Evolutionary conservation across 2,888 invertebrate genomes (phyloP), one percentile per base, ranked within the genome.

Genomic region (Lepidonotus clava): DNA sequence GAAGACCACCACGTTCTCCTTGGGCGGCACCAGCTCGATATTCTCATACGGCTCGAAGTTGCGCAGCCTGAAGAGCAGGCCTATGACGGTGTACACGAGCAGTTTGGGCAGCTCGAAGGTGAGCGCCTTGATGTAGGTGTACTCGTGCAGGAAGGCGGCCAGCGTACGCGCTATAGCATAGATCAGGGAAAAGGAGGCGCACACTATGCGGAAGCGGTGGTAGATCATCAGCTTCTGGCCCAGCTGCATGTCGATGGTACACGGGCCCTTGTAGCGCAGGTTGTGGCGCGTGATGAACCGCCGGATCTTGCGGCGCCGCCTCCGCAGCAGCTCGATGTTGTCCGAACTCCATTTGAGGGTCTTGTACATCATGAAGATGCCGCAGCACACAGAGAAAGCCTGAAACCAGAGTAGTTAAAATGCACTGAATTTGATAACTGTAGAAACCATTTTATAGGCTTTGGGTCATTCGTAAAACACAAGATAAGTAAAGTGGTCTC

Each of bases 351-450:
- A 89, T 87, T 89, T 89, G 40, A 88, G 85, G 1, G 86, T 88
- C 66, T 89, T 89, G 87, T 89, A 89, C 87, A 89, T 87, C 61
- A 87, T 87, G 86, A 89, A 85, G 40, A 87, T 86, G n/a, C 86
- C 87, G 56, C 86, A 87, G 86, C 87, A 88, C 40, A 89, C 86
- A 21, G 89, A 87, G 85, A 88, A 88, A 36, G 88, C 89, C 89
- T 89, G 83, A 0, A 56, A 38, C 14, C 24, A 87, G 24, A 77
- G 56, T 24, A n/a, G 36, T n/a, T n/a, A n/a, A n/a, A n/a, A n/a
- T n/a, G 21, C 51, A 51, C 11, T 51, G 51, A 51, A 51, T 51
- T 51, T 11, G 21, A 51, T n/a, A n/a, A n/a, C n/a, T n/a, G n/a
- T n/a, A n/a, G n/a, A n/a, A n/a, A n/a, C n/a, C n/a, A n/a, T n/a